A percentile compares a stretch with the other conserved stretches of the same genome.
These are phyloP conservation scores for Telenomus remus DNA, from an alignment of 1,140 invertebrate genomes.

Conservation along the genomic window DNA sequence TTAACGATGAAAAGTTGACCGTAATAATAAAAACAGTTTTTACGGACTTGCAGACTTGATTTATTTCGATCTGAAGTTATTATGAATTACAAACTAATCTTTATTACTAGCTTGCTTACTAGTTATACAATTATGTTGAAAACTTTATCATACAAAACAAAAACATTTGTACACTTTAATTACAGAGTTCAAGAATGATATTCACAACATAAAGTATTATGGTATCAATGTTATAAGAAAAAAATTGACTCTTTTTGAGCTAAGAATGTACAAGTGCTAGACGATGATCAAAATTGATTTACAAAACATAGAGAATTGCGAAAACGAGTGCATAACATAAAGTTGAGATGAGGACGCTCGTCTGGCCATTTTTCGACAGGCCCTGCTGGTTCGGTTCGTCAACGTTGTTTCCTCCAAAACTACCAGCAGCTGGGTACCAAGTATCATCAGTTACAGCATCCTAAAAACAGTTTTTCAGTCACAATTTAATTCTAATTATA, in stretches of 20 bases:
- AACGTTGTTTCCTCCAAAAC: conserved; percentile 76
- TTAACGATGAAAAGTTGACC: conserved; percentile 37
- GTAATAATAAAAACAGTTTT: conserved; percentile 54
- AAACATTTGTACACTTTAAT: not conserved
- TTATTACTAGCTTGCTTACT: too few species aligned
- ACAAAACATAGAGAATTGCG: conserved; percentile 45
- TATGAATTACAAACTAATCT: not conserved
- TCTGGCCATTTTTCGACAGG: conserved; percentile 65
- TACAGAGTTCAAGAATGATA: too few species aligned
- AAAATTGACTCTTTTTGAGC: conserved; percentile 2
- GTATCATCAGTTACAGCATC: conserved; percentile 69
- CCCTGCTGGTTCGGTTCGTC: conserved; percentile 80
- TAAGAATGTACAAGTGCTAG: conserved; percentile 35
- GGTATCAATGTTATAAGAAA: not conserved
- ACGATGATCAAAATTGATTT: conserved; percentile 10
- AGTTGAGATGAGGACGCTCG: conserved; percentile 34
- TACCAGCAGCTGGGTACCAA: conserved; percentile 76
- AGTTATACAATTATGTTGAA: too few species aligned
- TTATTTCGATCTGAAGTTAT: conserved; percentile 18
- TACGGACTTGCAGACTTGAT: conserved; percentile 39
- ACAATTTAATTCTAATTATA: not conserved
- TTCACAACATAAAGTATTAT: not conserved
- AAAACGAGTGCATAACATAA: conserved; percentile 49
- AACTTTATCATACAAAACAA: not conserved
- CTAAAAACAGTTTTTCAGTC: conserved; percentile 23